Percentiles rank a stretch among this genome's conserved stretches.
phyloP scores from a whole-genome alignment of 2,888 invertebrate genomes.

The Molorchus minor region DNA sequence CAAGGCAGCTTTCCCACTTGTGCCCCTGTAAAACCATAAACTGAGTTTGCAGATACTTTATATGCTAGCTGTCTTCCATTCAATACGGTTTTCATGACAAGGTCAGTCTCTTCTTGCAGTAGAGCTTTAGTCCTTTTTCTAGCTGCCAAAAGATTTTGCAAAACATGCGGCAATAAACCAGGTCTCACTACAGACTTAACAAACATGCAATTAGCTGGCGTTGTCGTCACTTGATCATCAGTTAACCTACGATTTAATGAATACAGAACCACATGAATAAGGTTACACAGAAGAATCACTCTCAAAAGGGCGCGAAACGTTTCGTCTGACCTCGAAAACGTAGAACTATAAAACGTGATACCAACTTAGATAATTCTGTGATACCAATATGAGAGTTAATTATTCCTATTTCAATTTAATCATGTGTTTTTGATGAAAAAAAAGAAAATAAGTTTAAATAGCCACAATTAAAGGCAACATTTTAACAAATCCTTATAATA shows the following conservation, averaged over 20 bases:
- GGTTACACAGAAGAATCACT: too few species aligned
- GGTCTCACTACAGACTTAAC: conserved; percentile 86
- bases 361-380: too few species aligned
- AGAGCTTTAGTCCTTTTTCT: conserved; percentile 95
- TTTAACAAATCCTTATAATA: too few species aligned
- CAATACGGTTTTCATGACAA: conserved; percentile 89
- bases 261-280: too few species aligned
- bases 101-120: conserved; percentile 95
- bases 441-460: too few species aligned
- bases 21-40: conserved; percentile 99
- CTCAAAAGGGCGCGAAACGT: too few species aligned
- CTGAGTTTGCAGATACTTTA: conserved; percentile 99
- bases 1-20: conserved; percentile 96
- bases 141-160: conserved; percentile 88
- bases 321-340: too few species aligned
- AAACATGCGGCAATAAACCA: conserved; percentile 94
- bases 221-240: conserved; percentile 82
- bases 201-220: conserved; percentile 92
- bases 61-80: conserved; percentile 97
- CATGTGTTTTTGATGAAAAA: too few species aligned
- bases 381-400: too few species aligned
- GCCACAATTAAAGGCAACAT: too few species aligned
- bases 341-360: too few species aligned
- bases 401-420: too few species aligned
- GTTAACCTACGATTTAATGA: conserved; percentile 61